These are phyloP conservation scores for Sus cebifrons DNA, from an alignment of 2,797 vertebrate genomes.

Conservation along the genomic window DNA sequence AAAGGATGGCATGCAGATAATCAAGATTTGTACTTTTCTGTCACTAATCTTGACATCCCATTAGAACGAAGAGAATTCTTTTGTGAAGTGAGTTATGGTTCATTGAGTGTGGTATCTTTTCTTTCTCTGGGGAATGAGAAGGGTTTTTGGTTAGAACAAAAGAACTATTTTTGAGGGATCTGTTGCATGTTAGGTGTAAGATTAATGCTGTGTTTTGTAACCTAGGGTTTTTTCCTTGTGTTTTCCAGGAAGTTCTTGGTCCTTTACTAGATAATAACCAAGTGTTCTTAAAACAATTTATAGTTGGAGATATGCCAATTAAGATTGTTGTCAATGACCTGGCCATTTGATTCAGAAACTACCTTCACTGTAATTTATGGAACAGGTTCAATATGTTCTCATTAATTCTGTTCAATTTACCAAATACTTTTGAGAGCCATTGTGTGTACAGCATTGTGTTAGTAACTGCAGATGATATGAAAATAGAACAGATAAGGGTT, in stretches of 20 bases:
- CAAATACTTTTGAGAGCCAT: not conserved
- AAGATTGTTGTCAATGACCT: not conserved
- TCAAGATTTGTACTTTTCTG: slow-evolving; percentile 5
- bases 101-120: not conserved
- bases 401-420: not conserved
- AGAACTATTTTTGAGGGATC: not conserved
- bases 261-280: not conserved
- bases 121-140: slow-evolving; percentile 3
- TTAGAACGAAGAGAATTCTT: not conserved
- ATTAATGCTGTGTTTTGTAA: not conserved
- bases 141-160: not conserved
- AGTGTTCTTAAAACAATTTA: not conserved
- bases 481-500: not conserved
- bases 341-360: slow-evolving; percentile 18
- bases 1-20: not conserved
- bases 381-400: not conserved
- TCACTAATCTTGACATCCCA: slow-evolving; percentile 1
- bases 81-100: slow-evolving; percentile 11
- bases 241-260: not conserved
- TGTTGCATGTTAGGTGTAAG: not conserved
- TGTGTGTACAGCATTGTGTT: not conserved
- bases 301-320: not conserved
- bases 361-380: not conserved
- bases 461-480: not conserved
- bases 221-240: not conserved